Evolutionary conservation across 2,797 vertebrate species (phyloP).

Genomic region (Falco cherrug): DNA sequence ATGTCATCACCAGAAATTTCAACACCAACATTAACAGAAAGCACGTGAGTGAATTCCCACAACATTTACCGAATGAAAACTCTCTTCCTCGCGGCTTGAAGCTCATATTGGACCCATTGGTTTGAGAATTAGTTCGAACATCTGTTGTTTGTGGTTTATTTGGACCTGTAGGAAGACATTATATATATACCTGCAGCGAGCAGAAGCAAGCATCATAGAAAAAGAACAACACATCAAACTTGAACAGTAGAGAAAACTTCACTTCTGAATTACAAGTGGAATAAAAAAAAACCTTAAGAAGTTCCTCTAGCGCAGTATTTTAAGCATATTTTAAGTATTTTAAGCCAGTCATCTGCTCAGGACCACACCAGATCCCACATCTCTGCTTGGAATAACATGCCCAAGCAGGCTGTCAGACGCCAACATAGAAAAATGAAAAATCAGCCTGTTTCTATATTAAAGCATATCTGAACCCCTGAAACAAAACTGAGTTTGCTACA

Average conservation of each 20-base stretch:
- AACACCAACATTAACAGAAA: not conserved
- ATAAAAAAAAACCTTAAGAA: not conserved
- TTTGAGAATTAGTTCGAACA: constrained; percentile 60
- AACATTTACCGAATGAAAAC: constrained; percentile 80
- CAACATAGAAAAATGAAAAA: not conserved
- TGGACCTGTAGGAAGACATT: constrained; percentile 60
- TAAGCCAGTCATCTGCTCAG: not conserved
- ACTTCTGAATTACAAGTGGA: not conserved
- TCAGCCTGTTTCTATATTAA: not conserved
- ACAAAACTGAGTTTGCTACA: not conserved
- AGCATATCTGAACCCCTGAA: not conserved
- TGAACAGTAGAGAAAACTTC: not conserved
- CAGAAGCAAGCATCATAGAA: not conserved
- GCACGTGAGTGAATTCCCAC: not conserved
- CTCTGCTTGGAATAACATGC: not conserved
- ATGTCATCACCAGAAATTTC: not conserved
- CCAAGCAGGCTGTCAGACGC: not conserved
- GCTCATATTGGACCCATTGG: constrained; percentile 64
- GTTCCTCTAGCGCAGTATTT: not conserved
- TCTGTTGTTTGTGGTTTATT: constrained; percentile 50
- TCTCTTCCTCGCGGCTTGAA: constrained; percentile 74
- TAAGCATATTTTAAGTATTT: not conserved
- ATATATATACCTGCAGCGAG: not conserved
- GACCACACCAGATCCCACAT: not conserved
- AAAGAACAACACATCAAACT: not conserved